Percentiles rank a stretch among this genome's conserved stretches.
Evolutionary conservation across 2,797 vertebrate species (phyloP).

Genomic region (Sebastes taczanowskii): DNA sequence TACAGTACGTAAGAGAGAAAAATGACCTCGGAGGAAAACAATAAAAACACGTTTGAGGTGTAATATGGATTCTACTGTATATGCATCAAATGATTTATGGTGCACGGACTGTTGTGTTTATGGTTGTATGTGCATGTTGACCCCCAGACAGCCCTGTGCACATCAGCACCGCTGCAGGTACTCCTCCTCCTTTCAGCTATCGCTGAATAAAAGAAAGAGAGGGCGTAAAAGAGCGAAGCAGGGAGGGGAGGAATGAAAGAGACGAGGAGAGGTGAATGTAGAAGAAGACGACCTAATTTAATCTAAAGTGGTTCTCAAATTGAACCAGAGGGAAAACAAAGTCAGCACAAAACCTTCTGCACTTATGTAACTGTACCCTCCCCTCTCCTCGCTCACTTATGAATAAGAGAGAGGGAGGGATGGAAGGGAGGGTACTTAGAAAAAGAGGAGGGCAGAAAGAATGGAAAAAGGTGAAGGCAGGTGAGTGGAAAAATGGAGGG

Average conservation of each 20-base stretch:
- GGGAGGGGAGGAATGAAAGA: neutral
- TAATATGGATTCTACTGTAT: neutral
- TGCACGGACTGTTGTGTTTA: neutral
- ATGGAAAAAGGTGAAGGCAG: neutral
- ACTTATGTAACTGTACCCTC: slow-evolving; percentile 64
- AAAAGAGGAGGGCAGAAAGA: neutral
- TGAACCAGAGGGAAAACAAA: slow-evolving; percentile 69
- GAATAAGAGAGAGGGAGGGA: slow-evolving; percentile 36
- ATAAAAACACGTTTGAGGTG: neutral
- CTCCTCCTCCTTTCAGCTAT: slow-evolving; percentile 28
- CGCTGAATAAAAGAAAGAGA: slow-evolving; percentile 17
- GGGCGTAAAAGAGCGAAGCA: neutral
- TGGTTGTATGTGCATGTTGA: slow-evolving; percentile 9
- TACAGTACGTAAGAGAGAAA: neutral
- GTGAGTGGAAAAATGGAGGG: neutral
- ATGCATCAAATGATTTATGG: neutral
- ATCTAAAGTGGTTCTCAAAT: slow-evolving; percentile 73
- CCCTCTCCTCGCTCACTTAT: slow-evolving; percentile 20
- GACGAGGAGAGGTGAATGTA: slow-evolving; percentile 44
- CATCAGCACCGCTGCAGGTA: slow-evolving; percentile 11
- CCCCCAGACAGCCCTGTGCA: neutral
- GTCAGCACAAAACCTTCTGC: slow-evolving; percentile 67
- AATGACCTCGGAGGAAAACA: neutral
- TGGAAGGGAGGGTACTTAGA: neutral
- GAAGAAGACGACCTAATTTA: slow-evolving; percentile 68